Evolutionary conservation across 2,888 invertebrate species (phyloP).

Genomic region (Heteropelma amictum): DNA sequence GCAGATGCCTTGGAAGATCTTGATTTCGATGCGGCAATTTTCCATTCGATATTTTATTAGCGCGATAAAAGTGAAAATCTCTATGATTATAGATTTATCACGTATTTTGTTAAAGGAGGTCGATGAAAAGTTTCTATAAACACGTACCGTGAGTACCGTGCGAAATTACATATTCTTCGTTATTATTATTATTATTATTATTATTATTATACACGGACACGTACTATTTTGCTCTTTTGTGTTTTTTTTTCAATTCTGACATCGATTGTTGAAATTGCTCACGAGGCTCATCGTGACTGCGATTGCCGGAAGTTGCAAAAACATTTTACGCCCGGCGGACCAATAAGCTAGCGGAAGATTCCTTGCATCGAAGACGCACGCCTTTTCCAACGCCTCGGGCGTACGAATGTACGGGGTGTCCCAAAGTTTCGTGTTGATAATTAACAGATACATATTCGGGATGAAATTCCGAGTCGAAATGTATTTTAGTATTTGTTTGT

Average conservation of each 20-base stretch:
- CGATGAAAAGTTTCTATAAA: constrained; percentile 22
- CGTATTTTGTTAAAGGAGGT: constrained; percentile 4
- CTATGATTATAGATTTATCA: constrained; percentile 25
- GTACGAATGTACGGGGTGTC: not conserved
- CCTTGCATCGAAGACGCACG: not conserved
- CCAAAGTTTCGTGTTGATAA: not conserved
- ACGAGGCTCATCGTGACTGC: constrained; percentile 11
- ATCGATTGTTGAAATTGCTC: constrained; percentile 36
- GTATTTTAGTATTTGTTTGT: too few species aligned
- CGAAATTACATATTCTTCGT: too few species aligned
- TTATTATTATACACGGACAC: too few species aligned
- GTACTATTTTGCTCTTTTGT: too few species aligned
- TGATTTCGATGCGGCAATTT: constrained; percentile 22
- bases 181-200: too few species aligned
- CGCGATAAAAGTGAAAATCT: constrained; percentile 40
- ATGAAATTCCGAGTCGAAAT: not conserved
- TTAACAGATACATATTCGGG: not conserved
- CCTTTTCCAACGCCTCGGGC: not conserved
- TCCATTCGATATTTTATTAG: constrained; percentile 37
- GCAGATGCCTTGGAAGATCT: constrained; percentile 7
- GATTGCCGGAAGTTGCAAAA: constrained; percentile 39
- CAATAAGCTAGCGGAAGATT: not conserved
- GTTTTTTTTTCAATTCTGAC: too few species aligned
- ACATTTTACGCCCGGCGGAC: not conserved
- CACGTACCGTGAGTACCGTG: too few species aligned